Base-by-base conservation (phyloP, 1,140 invertebrate genomes). In the Stegodyphus mimosarum region DNA sequence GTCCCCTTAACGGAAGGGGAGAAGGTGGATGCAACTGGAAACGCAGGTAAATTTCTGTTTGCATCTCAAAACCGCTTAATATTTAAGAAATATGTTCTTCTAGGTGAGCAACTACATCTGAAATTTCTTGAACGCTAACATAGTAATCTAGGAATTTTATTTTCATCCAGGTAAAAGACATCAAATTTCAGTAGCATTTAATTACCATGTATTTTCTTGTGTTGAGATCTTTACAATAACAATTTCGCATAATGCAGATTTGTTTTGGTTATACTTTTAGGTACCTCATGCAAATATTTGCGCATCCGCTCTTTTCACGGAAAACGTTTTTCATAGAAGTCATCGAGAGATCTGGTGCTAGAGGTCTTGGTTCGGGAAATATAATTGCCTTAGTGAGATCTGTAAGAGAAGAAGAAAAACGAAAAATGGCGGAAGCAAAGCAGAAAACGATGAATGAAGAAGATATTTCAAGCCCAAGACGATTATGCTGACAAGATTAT, bases 311-410 rank as follows among this genome's bases (percentile, higher is more conserved):
- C 7, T 92, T 92, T 87, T 86, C 89, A 6, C 67, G 88, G 55
- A 90, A 92, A 77, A 92, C 92, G 6, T 92, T 93, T 87, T 93
- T 93, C 89, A 86, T 93, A 55, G 92, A 93, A 88, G 88, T 93
- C 5, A 91, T 93, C 53, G 90, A 93, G 78, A 87, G 92, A 50
- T 87, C 89, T 64, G 92, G 92, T 49, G 92, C 92, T 2, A 87
- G 87, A 66, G 92, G 92, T 6, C 92, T 93, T 88, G 92, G 92
- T 15, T 90, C 91, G 9, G 92, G 92, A 7, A 93, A 93, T 87
- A 91, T 93, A 6, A 91, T 90, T 33, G 92, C 92, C 5, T 88
- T 93, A n/a, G 90, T 89, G 6, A 83, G 88, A 6, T 91, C 90
- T 48, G 90, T 91, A 17, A 87, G 85, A 55, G 63, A 86, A n/a